phyloP scores from a whole-genome alignment of 64 coral and sea anemone genomes.

The Porites lutea region DNA sequence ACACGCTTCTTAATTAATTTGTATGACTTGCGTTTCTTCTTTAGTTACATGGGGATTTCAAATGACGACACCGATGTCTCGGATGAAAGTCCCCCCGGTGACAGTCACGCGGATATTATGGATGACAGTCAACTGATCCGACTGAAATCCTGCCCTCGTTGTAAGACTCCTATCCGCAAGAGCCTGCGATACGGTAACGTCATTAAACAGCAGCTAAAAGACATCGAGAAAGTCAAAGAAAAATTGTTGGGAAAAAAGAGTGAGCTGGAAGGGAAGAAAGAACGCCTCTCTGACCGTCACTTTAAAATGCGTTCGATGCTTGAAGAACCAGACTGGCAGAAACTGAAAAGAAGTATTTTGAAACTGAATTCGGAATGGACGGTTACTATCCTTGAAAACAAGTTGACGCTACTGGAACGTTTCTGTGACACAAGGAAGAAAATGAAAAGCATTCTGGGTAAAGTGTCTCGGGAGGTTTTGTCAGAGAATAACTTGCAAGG shows the following conservation, averaged over 20 bases:
- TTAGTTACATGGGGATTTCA: conserved; percentile 56
- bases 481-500: too few species aligned
- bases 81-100: too few species aligned
- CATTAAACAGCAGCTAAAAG: conserved; percentile 57
- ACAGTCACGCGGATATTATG: too few species aligned
- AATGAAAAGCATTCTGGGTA: neutral
- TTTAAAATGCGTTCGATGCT: neutral
- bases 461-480: too few species aligned
- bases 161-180: conserved; percentile 68
- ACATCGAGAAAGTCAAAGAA: conserved; percentile 69
- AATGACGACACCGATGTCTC: neutral
- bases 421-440: conserved; percentile 8
- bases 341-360: neutral
- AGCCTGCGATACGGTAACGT: conserved; percentile 81
- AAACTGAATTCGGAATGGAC: neutral
- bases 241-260: neutral
- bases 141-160: conserved; percentile 75
- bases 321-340: neutral
- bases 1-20: too few species aligned
- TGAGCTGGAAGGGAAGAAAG: neutral
- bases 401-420: conserved; percentile 15
- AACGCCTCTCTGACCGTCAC: neutral
- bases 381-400: neutral
- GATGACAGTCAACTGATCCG: conserved; percentile 19
- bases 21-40: neutral